Evolutionary conservation across 2,888 invertebrate genomes (phyloP).

Genomic region (Caenorhabditis macrosperma): DNA sequence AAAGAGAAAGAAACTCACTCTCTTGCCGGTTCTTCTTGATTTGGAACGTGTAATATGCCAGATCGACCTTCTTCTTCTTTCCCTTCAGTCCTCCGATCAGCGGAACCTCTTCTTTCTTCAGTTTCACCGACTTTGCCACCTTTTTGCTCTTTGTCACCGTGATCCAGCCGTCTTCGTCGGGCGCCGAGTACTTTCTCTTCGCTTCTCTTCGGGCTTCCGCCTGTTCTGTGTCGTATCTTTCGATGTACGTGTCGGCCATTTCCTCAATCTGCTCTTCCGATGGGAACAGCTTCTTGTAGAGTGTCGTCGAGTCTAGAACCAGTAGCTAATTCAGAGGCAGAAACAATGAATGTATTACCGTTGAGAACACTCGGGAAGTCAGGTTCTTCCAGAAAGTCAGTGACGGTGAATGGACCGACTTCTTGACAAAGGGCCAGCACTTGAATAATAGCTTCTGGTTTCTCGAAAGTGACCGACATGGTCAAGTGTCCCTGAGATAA

Average conservation of each 20-base stretch:
- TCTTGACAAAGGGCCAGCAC: conserved; percentile 44
- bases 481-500: conserved; percentile 60
- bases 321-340: too few species aligned
- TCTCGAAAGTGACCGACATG: conserved; percentile 53
- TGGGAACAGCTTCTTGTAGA: conserved; percentile 51
- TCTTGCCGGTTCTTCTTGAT: conserved; percentile 52
- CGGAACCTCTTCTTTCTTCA: conserved; percentile 61
- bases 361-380: conserved; percentile 51
- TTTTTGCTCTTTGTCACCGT: conserved; percentile 67
- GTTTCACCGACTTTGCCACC: conserved; percentile 59
- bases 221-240: conserved; percentile 46
- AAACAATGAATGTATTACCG: conserved; percentile 26
- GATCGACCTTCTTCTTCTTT: conserved; percentile 64
- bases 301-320: conserved; percentile 38
- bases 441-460: conserved; percentile 50
- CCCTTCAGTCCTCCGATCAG: conserved; percentile 52
- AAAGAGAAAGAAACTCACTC: conserved; percentile 37
- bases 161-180: conserved; percentile 74
- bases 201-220: conserved; percentile 62
- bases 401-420: conserved; percentile 49
- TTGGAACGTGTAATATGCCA: conserved; percentile 60
- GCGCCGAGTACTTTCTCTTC: conserved; percentile 62
- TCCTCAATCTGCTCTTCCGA: conserved; percentile 56
- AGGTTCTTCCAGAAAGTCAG: conserved; percentile 45
- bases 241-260: conserved; percentile 54